Conservation (phyloP, 30 jellyfish, hydroid and myxozoan genomes). For the Morbakka virulenta region DNA sequence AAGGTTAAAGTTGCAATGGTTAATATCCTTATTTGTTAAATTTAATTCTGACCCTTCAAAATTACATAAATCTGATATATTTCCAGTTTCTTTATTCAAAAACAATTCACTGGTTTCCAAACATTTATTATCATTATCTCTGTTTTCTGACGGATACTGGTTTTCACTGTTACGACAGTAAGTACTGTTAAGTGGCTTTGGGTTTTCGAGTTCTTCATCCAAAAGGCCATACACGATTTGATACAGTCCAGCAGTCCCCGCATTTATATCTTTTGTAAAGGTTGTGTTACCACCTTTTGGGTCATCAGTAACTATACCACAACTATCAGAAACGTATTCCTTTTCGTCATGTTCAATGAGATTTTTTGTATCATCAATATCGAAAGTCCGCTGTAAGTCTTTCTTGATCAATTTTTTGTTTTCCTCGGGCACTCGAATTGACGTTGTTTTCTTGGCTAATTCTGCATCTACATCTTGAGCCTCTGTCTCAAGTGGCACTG, state of each 20-base stretch:
- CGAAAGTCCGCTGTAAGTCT: background rate
- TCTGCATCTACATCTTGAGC: no score
- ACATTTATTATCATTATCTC: background rate
- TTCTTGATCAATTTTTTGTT: background rate
- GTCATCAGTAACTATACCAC: background rate
- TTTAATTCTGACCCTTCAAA: background rate
- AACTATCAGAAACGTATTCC: background rate
- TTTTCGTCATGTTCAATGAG: background rate
- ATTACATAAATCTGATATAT: background rate
- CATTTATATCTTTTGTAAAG: background rate
- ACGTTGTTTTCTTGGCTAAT: no score
- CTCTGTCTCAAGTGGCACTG: no score
- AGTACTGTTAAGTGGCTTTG: background rate
- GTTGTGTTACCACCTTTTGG: background rate
- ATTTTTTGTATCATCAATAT: background rate
- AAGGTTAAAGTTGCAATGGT: background rate
- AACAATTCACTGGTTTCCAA: background rate
- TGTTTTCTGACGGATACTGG: background rate
- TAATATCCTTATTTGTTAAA: background rate
- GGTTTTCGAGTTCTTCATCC: no score
- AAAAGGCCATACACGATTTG: no score
- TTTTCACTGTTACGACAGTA: background rate
- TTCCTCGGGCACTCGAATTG: background rate
- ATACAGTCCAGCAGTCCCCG: background rate
- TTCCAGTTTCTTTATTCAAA: background rate